Base-by-base conservation (phyloP, 2,888 invertebrate genomes). In the Antheraea assamensis region DNA sequence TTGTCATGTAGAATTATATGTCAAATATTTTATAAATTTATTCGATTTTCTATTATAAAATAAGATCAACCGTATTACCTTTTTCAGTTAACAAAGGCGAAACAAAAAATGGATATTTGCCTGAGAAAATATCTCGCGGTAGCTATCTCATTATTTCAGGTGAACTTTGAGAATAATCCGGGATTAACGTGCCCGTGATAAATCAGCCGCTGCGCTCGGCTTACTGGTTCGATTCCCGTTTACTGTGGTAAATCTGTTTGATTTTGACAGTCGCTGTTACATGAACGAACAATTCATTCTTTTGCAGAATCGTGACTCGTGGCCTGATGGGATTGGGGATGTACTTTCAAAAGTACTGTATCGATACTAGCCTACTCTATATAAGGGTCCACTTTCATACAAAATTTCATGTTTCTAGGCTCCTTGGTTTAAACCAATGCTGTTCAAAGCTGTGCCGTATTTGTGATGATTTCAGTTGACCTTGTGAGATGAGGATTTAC, bases 141-240 rank as follows among this genome's bases (percentile, higher is more conserved):
- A 17, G 27, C 61, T 74, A 75, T 76, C 76, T 76, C 76, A 76
- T 76, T 76, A 76, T 75, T 76, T 72, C 71, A 72, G 72, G 71
- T 73, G 68, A 74, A 74, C 74, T 71, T 71, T 68, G 70, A 61
- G 64, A 72, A 75, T 76, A 70, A 76, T 75, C 74, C 74, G 21
- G 76, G 74, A 75, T 75, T 76, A 76, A 55, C 74, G 74, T 71
- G 52, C 71, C 66, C 74, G 72, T 72, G 72, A 35, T 72, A 76
- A 76, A 75, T 74, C 74, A 75, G 61, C 27, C 19, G 27, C 4
- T 15, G 76, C 74, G 35, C 68, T 21, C n/a, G 35, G 15, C 35
- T 68, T n/a, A 68, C 35, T 13, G n/a, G 61, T 64, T 64, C 30
- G 61, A 64, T 64, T 64, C 61, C 30, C 30, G 61, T 30, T 30